These are phyloP conservation scores for Andrena bicolor DNA, from an alignment of 2,888 invertebrate genomes.

Conservation along the genomic window DNA sequence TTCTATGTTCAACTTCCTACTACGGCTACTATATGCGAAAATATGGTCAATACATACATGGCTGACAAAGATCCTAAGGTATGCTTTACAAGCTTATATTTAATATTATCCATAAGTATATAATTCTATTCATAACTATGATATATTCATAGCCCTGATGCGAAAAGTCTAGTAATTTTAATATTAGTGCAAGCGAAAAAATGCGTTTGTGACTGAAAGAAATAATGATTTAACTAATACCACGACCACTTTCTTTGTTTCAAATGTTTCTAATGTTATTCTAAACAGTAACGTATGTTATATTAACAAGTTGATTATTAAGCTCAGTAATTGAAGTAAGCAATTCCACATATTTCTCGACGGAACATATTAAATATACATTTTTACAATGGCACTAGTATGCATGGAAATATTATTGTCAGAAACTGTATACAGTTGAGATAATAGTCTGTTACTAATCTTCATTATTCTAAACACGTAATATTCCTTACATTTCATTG, in stretches of 20 bases:
- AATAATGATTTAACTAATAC: constrained; percentile 2
- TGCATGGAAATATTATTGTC: not conserved
- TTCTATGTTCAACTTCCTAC: constrained; percentile 85
- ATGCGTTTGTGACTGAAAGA: not conserved
- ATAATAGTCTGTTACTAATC: constrained; percentile 29
- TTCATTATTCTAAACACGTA: constrained; percentile 32
- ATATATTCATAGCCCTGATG: not conserved
- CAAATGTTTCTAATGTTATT: constrained; percentile 3
- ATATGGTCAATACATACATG: constrained; percentile 77
- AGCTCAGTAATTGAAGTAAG: constrained; percentile 13
- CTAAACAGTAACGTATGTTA: not conserved
- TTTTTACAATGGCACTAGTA: not conserved
- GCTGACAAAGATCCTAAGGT: constrained; percentile 76
- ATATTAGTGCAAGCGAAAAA: not conserved
- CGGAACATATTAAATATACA: not conserved
- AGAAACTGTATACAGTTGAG: constrained; percentile 4
- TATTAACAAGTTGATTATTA: constrained; percentile 3
- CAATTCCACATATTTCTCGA: not conserved
- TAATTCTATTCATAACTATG: not conserved
- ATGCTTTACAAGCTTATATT: constrained; percentile 50
- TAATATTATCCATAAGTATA: constrained; percentile 10
- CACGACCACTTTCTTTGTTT: not conserved
- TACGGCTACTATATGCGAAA: constrained; percentile 78
- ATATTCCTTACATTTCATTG: constrained; percentile 63
- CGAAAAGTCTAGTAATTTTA: too few relatives aligned